Conservation (phyloP, 2,888 invertebrate species). For the Patella pellucida region DNA sequence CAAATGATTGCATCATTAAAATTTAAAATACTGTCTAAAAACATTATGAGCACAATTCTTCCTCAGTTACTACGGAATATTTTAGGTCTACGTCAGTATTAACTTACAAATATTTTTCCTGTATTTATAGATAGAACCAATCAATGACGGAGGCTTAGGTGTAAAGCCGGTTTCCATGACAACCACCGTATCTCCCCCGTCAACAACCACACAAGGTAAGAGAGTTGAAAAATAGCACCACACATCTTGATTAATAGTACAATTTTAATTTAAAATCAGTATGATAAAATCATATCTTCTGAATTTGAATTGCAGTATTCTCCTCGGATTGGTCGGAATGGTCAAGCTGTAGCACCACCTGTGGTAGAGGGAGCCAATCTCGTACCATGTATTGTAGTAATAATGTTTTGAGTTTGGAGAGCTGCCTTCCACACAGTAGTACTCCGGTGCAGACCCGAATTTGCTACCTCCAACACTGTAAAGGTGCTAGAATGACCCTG, state of each 20-base stretch:
- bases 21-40: too few relatives aligned
- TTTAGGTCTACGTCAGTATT: too few relatives aligned
- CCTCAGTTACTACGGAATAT: too few relatives aligned
- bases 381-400: slow-evolving; percentile 55
- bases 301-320: slow-evolving; percentile 37
- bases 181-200: neutral
- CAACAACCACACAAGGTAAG: neutral
- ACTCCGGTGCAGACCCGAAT: slow-evolving; percentile 37
- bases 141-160: slow-evolving; percentile 15
- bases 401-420: slow-evolving; percentile 37
- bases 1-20: too few relatives aligned
- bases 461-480: slow-evolving; percentile 39
- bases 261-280: too few relatives aligned
- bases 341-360: slow-evolving; percentile 61
- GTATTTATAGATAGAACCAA: slow-evolving; percentile 24
- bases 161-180: slow-evolving; percentile 1
- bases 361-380: slow-evolving; percentile 59
- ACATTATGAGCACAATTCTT: too few relatives aligned
- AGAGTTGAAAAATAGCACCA: neutral
- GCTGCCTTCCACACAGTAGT: slow-evolving; percentile 36
- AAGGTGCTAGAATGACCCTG: slow-evolving; percentile 31
- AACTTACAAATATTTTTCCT: neutral
- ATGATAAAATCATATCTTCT: too few relatives aligned
- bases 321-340: slow-evolving; percentile 59
- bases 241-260: too few relatives aligned